Base-by-base conservation (phyloP, 2,113 vertebrate genomes). In the Dicerorhinus sumatrensis region DNA sequence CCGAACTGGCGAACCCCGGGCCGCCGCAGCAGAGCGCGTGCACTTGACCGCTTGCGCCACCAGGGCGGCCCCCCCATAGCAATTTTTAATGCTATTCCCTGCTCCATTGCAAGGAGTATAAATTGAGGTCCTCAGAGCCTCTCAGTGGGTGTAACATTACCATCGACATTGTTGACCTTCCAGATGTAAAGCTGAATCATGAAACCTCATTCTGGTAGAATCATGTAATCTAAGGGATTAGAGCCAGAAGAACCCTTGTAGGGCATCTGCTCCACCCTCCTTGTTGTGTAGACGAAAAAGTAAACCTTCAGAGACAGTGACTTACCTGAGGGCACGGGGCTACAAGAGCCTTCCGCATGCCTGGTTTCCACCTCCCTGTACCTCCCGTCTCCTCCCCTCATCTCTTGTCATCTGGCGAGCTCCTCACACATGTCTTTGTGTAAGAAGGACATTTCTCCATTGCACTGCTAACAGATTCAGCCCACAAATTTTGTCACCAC, bases 311-410 rank as follows among this genome's bases (percentile, higher is more conserved):
- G 20, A 27, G n/a, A 36, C 31, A 36, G 56, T 12, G 60, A 36
- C n/a, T 39, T 23, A 17, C 20, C 16, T 54, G 3, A 14, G 56
- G 63, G 25, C 25, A 21, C 31, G 18, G 10, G 58, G 7, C 16
- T 83, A 1, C 36, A 7, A 39, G 42, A 2, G 10, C 39, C n/a
- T 65, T 42, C 14, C 39, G 3, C 12, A 60, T n/a, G 39, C 6
- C 67, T 29, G 51, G 21, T 20, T 18, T 48, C 33, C 42, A 6
- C 2, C 1, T 7, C 17, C 3, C 29, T 25, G 3, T 11, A 2
- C 29, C 58, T 23, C 8, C n/a, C 13, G 3, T 29, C 42, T 67
- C 58, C 46, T 63, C 16, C 20, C n/a, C 6, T 4, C 17, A 60
- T 14, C 31, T 58, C 54, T 18, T 13, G 33, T 36, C 10, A 1